phyloP scores from a whole-genome alignment of 2,113 vertebrate species.

The Bothrops jararaca region DNA sequence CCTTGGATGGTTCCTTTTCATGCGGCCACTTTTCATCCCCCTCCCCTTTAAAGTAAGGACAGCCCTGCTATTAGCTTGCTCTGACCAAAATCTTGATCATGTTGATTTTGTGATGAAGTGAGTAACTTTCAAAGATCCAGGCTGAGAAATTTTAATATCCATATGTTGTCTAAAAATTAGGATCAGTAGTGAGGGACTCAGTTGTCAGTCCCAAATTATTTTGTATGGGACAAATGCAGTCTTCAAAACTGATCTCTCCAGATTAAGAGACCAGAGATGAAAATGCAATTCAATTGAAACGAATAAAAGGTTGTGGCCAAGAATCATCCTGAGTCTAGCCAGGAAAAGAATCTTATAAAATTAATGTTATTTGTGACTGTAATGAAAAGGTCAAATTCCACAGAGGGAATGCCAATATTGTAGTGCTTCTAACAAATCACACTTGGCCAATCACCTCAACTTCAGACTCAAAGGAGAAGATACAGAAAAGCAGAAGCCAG shows the following conservation, averaged over 20 bases:
- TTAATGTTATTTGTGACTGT: not conserved
- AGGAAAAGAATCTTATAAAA: not conserved
- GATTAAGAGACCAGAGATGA: not conserved
- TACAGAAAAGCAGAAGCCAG: not conserved
- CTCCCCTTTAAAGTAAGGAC: not conserved
- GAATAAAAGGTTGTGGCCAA: not conserved
- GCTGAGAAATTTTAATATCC: not conserved
- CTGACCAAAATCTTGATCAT: not conserved
- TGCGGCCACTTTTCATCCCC: not conserved
- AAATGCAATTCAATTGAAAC: not conserved
- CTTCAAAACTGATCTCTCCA: not conserved
- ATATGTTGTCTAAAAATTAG: not conserved
- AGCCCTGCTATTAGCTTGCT: not conserved
- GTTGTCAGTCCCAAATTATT: not conserved
- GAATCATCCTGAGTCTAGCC: not conserved
- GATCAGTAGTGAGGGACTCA: not conserved
- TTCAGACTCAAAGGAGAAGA: not conserved
- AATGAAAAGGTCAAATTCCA: not conserved
- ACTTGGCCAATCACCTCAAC: not conserved
- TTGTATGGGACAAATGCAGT: not conserved
- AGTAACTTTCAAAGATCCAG: not conserved
- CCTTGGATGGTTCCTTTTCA: not conserved
- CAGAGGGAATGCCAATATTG: not conserved
- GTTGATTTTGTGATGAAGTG: not conserved
- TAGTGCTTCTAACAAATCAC: not conserved